A percentile compares a stretch with the other conserved stretches of the same genome.
These are phyloP conservation scores for Drosophila athabasca DNA, from an alignment of 1,140 invertebrate genomes.

Conservation along the genomic window DNA sequence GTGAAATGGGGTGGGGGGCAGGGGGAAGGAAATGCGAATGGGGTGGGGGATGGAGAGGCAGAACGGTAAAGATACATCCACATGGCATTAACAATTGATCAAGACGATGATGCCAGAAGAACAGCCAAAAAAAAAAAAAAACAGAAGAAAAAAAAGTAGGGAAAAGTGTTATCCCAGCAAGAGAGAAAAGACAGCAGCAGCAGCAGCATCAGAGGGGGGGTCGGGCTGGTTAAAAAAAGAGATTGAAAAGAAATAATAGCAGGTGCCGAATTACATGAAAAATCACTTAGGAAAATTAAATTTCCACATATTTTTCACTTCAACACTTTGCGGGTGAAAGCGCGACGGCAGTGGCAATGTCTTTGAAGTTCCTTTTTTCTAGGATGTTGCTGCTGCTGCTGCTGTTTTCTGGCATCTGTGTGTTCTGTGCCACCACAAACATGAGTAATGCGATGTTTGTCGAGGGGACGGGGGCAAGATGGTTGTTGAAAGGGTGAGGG, in stretches of 20 bases:
- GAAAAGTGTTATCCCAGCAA: conserved; percentile 60
- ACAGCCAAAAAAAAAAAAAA: conserved; percentile 24
- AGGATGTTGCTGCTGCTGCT: conserved; percentile 3
- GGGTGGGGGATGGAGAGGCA: neutral
- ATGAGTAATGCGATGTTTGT: conserved; percentile 72
- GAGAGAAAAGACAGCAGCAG: conserved; percentile 27
- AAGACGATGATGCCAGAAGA: conserved; percentile 27
- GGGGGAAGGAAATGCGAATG: neutral
- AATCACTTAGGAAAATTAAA: conserved; percentile 82
- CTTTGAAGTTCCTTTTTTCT: conserved; percentile 58
- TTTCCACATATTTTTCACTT: conserved; percentile 81
- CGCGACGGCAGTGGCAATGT: conserved; percentile 52
- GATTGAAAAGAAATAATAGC: conserved; percentile 81
- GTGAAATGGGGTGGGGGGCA: neutral
- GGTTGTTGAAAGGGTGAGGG: neutral
- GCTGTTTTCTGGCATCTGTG: conserved; percentile 39
- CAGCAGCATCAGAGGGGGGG: conserved; percentile 3
- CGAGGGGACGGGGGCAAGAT: conserved; percentile 1
- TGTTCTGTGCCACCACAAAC: conserved; percentile 61
- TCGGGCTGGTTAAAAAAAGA: conserved; percentile 20
- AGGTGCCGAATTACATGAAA: conserved; percentile 82
- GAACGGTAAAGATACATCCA: conserved; percentile 58
- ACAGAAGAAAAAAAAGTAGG: too few relatives aligned
- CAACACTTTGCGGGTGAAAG: conserved; percentile 36
- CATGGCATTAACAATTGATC: conserved; percentile 79